Conservation (phyloP, 2,888 invertebrate genomes). For the Imbricaverruca yamaguchii region DNA sequence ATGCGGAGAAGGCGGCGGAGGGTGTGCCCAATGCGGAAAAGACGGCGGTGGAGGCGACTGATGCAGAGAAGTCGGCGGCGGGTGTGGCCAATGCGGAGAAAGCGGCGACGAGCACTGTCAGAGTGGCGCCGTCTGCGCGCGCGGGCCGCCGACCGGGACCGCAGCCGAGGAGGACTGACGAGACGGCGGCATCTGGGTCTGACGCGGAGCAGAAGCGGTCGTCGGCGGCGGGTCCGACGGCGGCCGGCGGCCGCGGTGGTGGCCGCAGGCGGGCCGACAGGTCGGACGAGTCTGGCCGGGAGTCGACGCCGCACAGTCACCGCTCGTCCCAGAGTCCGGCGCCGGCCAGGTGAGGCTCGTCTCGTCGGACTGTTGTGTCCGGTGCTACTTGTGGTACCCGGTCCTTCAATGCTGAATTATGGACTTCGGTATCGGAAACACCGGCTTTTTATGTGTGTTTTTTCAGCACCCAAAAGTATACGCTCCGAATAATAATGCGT, state of each 20-base stretch:
- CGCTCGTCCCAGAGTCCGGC: not conserved
- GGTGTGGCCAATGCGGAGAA: not conserved
- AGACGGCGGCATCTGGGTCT: not conserved
- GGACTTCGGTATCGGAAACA: not conserved
- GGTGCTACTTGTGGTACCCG: no score
- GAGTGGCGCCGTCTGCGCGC: not conserved
- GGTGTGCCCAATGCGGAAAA: no score
- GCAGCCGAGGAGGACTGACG: not conserved
- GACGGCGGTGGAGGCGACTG: no score
- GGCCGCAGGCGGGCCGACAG: not conserved
- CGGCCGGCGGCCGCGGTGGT: not conserved
- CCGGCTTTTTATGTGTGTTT: no score
- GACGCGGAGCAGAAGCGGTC: not conserved
- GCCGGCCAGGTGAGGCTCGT: not conserved
- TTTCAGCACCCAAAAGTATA: no score
- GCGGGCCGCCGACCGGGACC: not conserved
- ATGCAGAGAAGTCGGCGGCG: no score
- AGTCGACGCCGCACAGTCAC: not conserved
- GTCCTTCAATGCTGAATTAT: no score
- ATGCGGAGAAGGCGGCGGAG: no score
- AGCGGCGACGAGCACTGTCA: not conserved
- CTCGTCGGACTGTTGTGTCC: no score
- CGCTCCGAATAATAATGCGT: not conserved
- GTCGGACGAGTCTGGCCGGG: not conserved
- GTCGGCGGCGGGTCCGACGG: not conserved